Evolutionary conservation across 2,888 invertebrate genomes (phyloP), one percentile per base, ranked within the genome.

Genomic region (Halictus quadricinctus): DNA sequence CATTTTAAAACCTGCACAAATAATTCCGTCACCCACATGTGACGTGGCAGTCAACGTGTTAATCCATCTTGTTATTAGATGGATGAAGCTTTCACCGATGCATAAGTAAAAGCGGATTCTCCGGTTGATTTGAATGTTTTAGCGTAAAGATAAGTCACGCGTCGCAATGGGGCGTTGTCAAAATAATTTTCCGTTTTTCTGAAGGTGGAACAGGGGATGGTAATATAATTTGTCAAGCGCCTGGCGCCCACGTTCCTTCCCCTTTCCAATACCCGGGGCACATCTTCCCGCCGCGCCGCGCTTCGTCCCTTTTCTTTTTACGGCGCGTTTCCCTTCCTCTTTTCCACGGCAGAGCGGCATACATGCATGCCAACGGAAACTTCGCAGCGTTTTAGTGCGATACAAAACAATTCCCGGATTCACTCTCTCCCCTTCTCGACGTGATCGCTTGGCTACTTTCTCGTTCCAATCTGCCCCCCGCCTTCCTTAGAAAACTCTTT

Each of bases 401-500:
- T 85, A 85, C 82, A 87, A 87, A 87, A 89, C 85, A 87, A 83
- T 86, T 81, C 78, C 84, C 41, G 69, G 79, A 78, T 85, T 78
- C 72, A 46, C 70, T 66, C 76, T 29, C 66, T n/a, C 64, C 76
- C 54, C n/a, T 58, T 72, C 36, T 0, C 64, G 43, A 36, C 75
- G 25, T 79, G 77, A 80, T 84, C 79, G 54, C 78, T 77, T 84
- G 83, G 80, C 81, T 81, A 88, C 86, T 86, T 88, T 87, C 78
- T 88, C 84, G 84, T 70, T 79, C 87, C 75, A 77, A 84, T 75
- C 84, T 81, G 73, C 72, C 81, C 84, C 87, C 79, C 36, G 80
- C 72, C 87, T 70, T 83, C 76, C 72, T 60, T 64, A 79, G 46
- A 64, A 64, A 58, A 64, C 74, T 78, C 73, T 15, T 75, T 64